These are phyloP conservation scores for Mustelus asterias DNA, from an alignment of 2,113 vertebrate species.

Conservation along the genomic window DNA sequence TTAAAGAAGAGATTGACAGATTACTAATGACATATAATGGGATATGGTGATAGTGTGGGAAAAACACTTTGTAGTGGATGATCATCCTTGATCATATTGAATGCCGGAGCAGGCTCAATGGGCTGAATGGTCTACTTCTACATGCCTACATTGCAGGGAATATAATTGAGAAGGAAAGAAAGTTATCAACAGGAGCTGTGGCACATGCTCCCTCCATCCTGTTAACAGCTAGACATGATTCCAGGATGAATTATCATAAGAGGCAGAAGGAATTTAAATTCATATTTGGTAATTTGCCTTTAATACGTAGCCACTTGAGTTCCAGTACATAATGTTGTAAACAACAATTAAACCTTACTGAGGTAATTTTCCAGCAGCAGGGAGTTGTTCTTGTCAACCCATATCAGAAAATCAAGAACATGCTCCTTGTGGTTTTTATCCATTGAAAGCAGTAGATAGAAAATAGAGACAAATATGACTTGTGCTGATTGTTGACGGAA, in stretches of 20 bases:
- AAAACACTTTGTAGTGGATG: too few species aligned
- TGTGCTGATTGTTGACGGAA: neutral
- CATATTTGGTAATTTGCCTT: neutral
- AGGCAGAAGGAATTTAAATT: neutral
- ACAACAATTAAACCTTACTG: constrained; percentile 7
- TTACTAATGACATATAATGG: too few species aligned
- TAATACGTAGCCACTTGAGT: neutral
- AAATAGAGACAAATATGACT: neutral
- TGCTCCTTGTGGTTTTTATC: neutral
- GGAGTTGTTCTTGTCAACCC: neutral
- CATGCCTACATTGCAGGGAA: neutral
- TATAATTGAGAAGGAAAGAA: neutral
- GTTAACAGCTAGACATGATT: neutral
- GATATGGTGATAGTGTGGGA: too few species aligned
- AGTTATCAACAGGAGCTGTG: neutral
- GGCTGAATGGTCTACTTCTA: too few species aligned
- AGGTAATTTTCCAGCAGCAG: neutral
- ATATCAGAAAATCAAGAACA: neutral
- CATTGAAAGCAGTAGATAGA: neutral
- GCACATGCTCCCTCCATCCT: neutral
- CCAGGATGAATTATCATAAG: neutral
- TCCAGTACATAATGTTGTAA: neutral
- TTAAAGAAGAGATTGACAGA: too few species aligned
- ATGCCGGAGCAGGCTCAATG: too few species aligned
- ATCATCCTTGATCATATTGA: too few species aligned